Evolutionary conservation across 1,140 invertebrate species (phyloP), one percentile per base, ranked within the genome.

Genomic region (Philotrypesis tridentata): DNA sequence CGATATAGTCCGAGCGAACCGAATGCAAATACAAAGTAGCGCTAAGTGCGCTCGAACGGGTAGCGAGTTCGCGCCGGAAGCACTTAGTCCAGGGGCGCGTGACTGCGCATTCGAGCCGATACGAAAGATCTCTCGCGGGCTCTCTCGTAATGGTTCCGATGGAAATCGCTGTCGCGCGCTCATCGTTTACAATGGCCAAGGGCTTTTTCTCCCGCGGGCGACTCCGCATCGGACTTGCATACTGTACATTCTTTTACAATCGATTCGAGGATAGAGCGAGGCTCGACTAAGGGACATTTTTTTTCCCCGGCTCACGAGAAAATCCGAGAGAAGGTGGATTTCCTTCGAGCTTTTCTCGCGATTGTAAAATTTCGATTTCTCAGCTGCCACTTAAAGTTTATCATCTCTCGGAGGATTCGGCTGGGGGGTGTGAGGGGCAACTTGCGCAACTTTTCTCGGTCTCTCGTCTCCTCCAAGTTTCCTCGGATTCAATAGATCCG

Each of bases 51-150:
- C 4, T 5, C 48, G 48, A 17, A 55, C 48, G 48, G n/a, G 48
- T 17, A 55, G 48, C 4, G 11, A 67, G 29, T 71, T 37, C 33
- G 33, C 29, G 21, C 17, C 29, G 68, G 33, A 71, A 71, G 33
- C 68, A 37, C 68, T 37, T 71, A 33, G 68, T 33, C 29, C 21
- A n/a, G 31, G 29, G 9, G 33, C 12, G 33, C 68, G 68, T 71
- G 68, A 71, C 68, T 21, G 68, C 33, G 68, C 68, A 71, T 71
- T 71, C 33, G 68, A 37, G 63, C 43, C 7, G 60, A 65, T 27
- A 9, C 25, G 61, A 27, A 12, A n/a, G n/a, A 9, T 65, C 61
- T 65, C n/a, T 67, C 63, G 17, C 33, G 33, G 9, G n/a, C n/a
- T 25, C 60, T 48, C 17, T 17, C 4, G 48, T n/a, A 17, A 55